phyloP scores from a whole-genome alignment of 2,797 vertebrate species.

The Lacerta bilineata region DNA sequence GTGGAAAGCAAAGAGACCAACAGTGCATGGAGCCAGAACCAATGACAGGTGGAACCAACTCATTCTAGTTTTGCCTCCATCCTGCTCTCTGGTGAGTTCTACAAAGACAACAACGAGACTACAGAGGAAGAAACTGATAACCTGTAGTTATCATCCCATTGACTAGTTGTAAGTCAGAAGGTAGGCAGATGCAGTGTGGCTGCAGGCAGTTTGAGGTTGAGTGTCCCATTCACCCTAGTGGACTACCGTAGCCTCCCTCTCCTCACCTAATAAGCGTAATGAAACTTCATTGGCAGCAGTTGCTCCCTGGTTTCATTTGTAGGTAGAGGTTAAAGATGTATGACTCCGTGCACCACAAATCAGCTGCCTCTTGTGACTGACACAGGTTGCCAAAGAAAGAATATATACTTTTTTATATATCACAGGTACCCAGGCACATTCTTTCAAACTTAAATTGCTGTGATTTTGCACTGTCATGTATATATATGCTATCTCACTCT shows the following conservation, averaged over 20 bases:
- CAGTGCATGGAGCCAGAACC: too few species aligned
- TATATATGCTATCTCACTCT: not conserved
- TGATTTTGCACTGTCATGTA: not conserved
- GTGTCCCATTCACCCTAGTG: too few species aligned
- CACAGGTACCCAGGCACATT: not conserved
- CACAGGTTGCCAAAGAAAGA: not conserved
- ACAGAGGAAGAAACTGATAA: too few species aligned
- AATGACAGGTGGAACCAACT: too few species aligned
- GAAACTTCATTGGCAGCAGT: not conserved
- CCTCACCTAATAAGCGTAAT: not conserved
- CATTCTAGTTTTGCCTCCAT: too few species aligned
- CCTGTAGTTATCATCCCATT: too few species aligned
- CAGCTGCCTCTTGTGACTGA: not conserved
- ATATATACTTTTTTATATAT: not conserved
- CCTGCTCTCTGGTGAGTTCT: too few species aligned
- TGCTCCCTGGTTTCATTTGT: rapidly evolving
- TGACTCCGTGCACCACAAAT: not conserved
- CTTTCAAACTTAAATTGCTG: not conserved
- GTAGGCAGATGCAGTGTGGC: too few species aligned
- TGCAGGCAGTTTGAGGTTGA: too few species aligned
- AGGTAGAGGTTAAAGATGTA: rapidly evolving
- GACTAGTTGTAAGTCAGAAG: too few species aligned
- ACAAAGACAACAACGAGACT: too few species aligned
- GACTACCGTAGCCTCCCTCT: not conserved
- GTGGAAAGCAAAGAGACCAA: too few species aligned